Base-by-base conservation (phyloP, 2,888 invertebrate species). In the Himalopsyche kuldschensis region DNA sequence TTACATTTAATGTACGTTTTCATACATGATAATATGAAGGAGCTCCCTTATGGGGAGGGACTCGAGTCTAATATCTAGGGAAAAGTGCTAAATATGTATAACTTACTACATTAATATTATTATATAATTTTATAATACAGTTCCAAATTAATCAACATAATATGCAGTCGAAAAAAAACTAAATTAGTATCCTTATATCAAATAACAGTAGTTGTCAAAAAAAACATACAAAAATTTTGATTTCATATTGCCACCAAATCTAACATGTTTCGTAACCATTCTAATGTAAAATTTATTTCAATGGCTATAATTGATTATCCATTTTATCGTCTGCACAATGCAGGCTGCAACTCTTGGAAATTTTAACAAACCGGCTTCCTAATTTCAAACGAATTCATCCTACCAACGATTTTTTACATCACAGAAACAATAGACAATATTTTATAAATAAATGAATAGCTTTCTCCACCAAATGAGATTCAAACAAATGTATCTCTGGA, bases 31-130 rank as follows among this genome's bases (percentile, higher is more conserved):
- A 46, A 82, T 79, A 76, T 35, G 78, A 84, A 82, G 75, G 63
- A 76, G 81, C 75, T 75, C 81, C 41, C 75, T 24, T 17, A 63
- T 75, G 32, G 31, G 47, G 46, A 79, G 55, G 77, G 82, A 82
- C 79, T 77, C 81, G 80, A 69, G 79, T 81, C 86, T 86, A 86
- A 83, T 31, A 77, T 79, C 86, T 86, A 86, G 76, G 80, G 80
- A 86, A 86, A 82, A 48, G 86, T 84, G 84, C 84, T 86, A 83
- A 84, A 83, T 82, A 85, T 84, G 78, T 80, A 83, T 83, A 80
- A 83, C 78, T 83, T 77, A 77, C 83, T 80, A 83, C 80, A 69
- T 83, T 80, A 80, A 41, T 80, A 17, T 69, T 69, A 69, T n/a
- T 27, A 27, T 69, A 69, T 81, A 78, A 83, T 55, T 82, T 20